Evolutionary conservation across 2,888 invertebrate species (phyloP).

Genomic region (Autographa pulchrina): DNA sequence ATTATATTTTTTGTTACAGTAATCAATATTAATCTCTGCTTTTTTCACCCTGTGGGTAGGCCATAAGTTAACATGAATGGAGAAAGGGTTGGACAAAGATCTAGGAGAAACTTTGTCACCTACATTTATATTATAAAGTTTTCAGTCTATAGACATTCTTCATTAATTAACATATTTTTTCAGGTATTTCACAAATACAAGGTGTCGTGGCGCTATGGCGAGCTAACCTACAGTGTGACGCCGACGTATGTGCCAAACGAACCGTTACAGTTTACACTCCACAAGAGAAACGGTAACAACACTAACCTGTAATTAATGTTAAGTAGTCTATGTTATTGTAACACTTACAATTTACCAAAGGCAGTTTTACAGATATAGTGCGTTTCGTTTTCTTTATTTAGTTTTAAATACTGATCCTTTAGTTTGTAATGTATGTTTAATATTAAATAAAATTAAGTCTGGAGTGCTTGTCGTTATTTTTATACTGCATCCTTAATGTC

Average conservation of each 20-base stretch:
- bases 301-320: slow-evolving; percentile 22
- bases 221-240: slow-evolving; percentile 92
- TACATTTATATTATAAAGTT: neutral
- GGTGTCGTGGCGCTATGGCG: slow-evolving; percentile 91
- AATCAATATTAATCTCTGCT: neutral
- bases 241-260: slow-evolving; percentile 93
- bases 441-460: neutral
- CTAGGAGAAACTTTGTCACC: no score
- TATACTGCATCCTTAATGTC: no score
- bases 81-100: no score
- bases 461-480: neutral
- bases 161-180: slow-evolving; percentile 59
- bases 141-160: slow-evolving; percentile 20
- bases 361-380: slow-evolving; percentile 32
- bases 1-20: neutral
- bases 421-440: neutral
- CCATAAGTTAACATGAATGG: no score
- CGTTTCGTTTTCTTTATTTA: neutral
- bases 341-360: slow-evolving; percentile 33
- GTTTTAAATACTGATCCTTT: neutral
- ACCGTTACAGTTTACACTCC: slow-evolving; percentile 92
- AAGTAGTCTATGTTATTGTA: slow-evolving; percentile 18
- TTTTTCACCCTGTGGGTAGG: no score
- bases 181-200: slow-evolving; percentile 93
- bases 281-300: slow-evolving; percentile 67